These are phyloP conservation scores for Sesia bembeciformis DNA, from an alignment of 2,888 invertebrate species.

Conservation along the genomic window DNA sequence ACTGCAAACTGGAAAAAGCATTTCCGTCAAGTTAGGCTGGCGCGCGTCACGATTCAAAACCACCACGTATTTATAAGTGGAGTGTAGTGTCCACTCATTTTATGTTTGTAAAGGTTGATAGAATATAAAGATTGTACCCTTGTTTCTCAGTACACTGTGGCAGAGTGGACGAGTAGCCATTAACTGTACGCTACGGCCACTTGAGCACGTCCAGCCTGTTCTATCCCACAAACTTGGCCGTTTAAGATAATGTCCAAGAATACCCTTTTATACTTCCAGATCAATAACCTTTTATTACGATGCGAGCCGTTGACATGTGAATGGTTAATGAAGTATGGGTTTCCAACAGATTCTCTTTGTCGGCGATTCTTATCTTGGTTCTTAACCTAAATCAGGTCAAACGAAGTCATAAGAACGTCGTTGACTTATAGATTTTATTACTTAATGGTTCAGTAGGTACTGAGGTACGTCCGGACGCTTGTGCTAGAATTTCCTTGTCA, in stretches of 20 bases:
- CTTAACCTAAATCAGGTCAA: not conserved
- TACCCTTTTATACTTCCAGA: constrained; percentile 54
- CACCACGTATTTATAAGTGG: too few relatives aligned
- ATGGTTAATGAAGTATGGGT: constrained; percentile 37
- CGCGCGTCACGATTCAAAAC: too few relatives aligned
- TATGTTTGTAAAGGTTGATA: too few relatives aligned
- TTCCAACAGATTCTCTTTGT: constrained; percentile 40
- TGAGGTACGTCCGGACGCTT: too few relatives aligned
- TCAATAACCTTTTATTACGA: constrained; percentile 52
- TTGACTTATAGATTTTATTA: not conserved
- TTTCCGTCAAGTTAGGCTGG: too few relatives aligned
- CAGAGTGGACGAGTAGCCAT: constrained; percentile 14
- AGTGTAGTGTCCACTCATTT: too few relatives aligned
- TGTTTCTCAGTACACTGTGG: not conserved
- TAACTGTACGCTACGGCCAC: constrained; percentile 33
- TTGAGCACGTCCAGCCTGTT: constrained; percentile 51
- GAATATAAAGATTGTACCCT: not conserved
- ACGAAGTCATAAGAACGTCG: not conserved
- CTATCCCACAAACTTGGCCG: constrained; percentile 19
- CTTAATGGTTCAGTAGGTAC: too few relatives aligned
- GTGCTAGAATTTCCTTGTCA: too few relatives aligned
- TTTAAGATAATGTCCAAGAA: constrained; percentile 54
- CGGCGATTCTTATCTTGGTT: constrained; percentile 17
- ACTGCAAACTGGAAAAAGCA: too few relatives aligned
- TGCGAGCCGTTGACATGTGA: constrained; percentile 52